Conservation (phyloP, 2,888 invertebrate genomes). For the Masnerella sp. region DNA sequence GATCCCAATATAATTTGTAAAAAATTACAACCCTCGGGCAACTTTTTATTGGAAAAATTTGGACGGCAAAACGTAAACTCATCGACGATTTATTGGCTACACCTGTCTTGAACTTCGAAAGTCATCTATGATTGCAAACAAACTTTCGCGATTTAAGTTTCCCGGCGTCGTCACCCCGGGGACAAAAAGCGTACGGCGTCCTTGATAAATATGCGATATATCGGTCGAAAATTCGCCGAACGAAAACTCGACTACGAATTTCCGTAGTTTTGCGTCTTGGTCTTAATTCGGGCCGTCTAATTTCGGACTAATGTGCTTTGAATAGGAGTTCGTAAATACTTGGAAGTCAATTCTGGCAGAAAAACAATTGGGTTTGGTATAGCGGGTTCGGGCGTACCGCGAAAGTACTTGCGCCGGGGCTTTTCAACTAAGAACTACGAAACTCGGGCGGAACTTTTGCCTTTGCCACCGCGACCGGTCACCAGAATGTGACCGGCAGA, state of each 20-base stretch:
- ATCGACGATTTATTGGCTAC: slow-evolving; percentile 8
- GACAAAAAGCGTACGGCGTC: slow-evolving; percentile 10
- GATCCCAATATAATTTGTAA: background rate
- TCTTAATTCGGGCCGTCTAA: slow-evolving; percentile 11
- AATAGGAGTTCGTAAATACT: slow-evolving; percentile 15
- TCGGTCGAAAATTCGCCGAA: background rate
- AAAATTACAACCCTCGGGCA: background rate
- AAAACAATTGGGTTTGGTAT: slow-evolving; percentile 20
- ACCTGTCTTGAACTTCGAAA: slow-evolving; percentile 14
- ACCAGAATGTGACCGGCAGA: slow-evolving; percentile 34
- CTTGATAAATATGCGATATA: slow-evolving; percentile 8
- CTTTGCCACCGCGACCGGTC: slow-evolving; percentile 28
- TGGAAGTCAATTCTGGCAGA: slow-evolving; percentile 18
- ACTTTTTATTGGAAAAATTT: background rate
- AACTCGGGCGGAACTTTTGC: slow-evolving; percentile 27
- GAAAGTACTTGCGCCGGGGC: slow-evolving; percentile 24
- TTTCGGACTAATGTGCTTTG: slow-evolving; percentile 17
- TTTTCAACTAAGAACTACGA: slow-evolving; percentile 33
- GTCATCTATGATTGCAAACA: slow-evolving; percentile 30
- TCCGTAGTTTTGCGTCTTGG: background rate
- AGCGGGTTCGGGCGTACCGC: slow-evolving; percentile 14
- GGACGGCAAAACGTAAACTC: slow-evolving; percentile 4
- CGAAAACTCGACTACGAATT: background rate
- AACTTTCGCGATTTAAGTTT: slow-evolving; percentile 29
- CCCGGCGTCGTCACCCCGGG: slow-evolving; percentile 12